Evolutionary conservation across 2,113 vertebrate species (phyloP).

Genomic region (Nibea albiflora): DNA sequence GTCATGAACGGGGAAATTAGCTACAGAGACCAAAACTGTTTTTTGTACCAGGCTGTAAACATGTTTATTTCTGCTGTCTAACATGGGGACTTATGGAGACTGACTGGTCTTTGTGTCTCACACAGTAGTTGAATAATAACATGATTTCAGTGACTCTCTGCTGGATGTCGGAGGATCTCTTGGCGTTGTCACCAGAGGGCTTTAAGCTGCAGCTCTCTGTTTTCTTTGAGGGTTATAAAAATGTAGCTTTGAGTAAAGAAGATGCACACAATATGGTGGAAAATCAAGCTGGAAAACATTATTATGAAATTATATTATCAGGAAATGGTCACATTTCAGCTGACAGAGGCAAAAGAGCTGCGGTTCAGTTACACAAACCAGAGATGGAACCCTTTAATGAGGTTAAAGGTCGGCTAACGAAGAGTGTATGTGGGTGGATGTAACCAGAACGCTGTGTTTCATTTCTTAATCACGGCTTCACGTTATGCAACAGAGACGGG

Average conservation of each 20-base stretch:
- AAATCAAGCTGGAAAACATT: constrained; percentile 60
- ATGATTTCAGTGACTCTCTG: too few species aligned
- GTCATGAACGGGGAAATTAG: too few species aligned
- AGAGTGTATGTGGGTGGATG: constrained; percentile 57
- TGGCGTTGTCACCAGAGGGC: too few species aligned
- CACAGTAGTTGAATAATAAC: too few species aligned
- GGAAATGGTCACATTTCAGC: constrained; percentile 58
- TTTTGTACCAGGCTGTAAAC: too few species aligned
- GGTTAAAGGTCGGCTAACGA: constrained; percentile 57
- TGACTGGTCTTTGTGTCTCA: too few species aligned
- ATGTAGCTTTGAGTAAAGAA: constrained; percentile 18
- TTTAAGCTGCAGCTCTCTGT: too few species aligned
- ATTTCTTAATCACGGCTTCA: constrained; percentile 29
- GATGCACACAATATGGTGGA: constrained; percentile 30
- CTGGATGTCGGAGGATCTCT: too few species aligned
- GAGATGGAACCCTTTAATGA: constrained; percentile 66
- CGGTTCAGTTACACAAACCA: constrained; percentile 62
- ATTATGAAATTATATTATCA: constrained; percentile 47
- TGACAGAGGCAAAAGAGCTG: constrained; percentile 57
- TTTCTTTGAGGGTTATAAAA: constrained; percentile 4
- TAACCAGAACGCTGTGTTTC: constrained; percentile 54
- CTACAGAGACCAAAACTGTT: too few species aligned
- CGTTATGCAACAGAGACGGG: constrained; percentile 43
- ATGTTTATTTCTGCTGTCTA: too few species aligned
- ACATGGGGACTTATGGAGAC: too few species aligned